Base-by-base conservation (phyloP, 2,797 vertebrate species). In the Rhynchonycteris naso region DNA sequence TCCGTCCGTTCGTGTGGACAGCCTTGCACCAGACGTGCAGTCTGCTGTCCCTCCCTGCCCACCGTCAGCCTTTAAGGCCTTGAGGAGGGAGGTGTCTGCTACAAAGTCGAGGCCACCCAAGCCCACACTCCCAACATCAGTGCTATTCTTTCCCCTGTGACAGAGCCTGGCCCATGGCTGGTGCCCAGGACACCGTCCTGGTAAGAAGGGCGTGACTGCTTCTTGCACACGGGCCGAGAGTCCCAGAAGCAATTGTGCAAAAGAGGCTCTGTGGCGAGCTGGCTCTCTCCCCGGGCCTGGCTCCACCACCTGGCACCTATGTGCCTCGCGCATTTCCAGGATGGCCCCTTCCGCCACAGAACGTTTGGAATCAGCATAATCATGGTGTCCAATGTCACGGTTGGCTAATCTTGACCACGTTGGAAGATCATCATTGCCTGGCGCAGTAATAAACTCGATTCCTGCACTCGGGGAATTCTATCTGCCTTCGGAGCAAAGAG, bases 371-470 rank as follows among this genome's bases (percentile, higher is more conserved):
- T 96, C 80, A 65, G 85, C 65, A 93, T 95, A 28, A 88, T 95
- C 93, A 96, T 88, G 96, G 91, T 96, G 97, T 97, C 83, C 95
- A 5, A 11, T 74, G 86, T 83, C 80, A 59, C 13, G 58, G 43
- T 38, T 71, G 88, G 97, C 93, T 97, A 92, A 97, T 96, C 96
- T 97, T 97, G 92, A 97, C 89, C 96, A 87, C 78, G 90, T 94
- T 95, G 93, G 95, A 93, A 94, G 91, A 93, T 92, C 97, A 97
- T 96, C 96, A 96, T 95, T 97, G 95, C 97, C 95, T 97, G 94
- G 89, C 84, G 68, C 58, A 85, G 43, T 80, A 96, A 95, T 95
- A 86, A 59, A 86, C 96, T 74, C 24, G 71, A 78, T 96, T 95
- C 96, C 92, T 87, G 72, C 89, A 66, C 52, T 93, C 91, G 82